Base-by-base conservation (phyloP, 2,888 invertebrate genomes). In the Ditylenchus weischeri region DNA sequence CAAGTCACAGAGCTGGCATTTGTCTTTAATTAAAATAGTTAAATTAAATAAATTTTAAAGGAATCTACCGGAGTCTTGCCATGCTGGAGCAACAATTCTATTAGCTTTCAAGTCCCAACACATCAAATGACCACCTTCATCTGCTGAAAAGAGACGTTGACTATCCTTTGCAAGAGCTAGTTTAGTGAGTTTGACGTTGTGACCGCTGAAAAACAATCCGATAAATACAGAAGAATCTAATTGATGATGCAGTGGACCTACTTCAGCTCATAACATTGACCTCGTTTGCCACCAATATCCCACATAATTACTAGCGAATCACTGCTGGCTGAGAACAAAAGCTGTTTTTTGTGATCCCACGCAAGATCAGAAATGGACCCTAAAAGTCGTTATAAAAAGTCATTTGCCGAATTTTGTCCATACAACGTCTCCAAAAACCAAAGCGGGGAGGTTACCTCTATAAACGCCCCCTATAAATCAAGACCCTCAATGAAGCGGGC, bases 221-320 rank as follows among this genome's bases (percentile, higher is more conserved):
- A 59, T 23, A 38, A 13, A n/a, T 21, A 50, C 18, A 18, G 21
- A 61, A 59, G 19, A 47, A 66, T 54, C 3, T 29, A 11, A 54
- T 62, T 50, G 0, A 7, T 62, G 23, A 35, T 35, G 2, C 0
- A 59, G 19, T 3, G 15, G 43, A 43, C 43, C 43, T 59, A 79
- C 78, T 76, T 82, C 57, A 98, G 87, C 86, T 98, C 96, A 84
- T 93, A 95, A 11, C 95, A 93, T 48, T 93, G 93, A 63, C 96
- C 96, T 81, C 92, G 90, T 80, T 91, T 90, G 0, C 95, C 94
- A 8, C 95, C 96, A 75, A 98, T 95, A 85, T 98, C 96, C 98
- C 96, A 98, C 29, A 93, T 92, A 81, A 95, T 92, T 65, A 98
- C 91, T 36, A 90, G 90, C 84, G 93, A 91, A 86, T 98, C 96